A percentile compares a stretch with the other conserved stretches of the same genome.
phyloP scores from a whole-genome alignment of 2,888 invertebrate genomes.

The Andrena dorsata region DNA sequence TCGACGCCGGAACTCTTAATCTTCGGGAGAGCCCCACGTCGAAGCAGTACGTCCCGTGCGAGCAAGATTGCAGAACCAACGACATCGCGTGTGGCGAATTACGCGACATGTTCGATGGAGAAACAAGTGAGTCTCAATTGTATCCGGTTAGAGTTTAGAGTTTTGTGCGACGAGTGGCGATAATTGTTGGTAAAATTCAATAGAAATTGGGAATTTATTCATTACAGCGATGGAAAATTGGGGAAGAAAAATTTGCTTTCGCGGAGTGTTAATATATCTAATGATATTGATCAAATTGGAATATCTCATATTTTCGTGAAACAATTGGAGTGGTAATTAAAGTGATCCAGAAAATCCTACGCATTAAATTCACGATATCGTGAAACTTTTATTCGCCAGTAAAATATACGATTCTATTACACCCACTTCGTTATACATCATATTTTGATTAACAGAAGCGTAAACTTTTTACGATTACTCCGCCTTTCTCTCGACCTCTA shows the following conservation, averaged over 20 bases:
- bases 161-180: no score
- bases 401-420: no score
- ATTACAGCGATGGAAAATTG: no score
- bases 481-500: not conserved
- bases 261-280: no score
- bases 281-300: no score
- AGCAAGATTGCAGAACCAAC: slow-evolving; percentile 30
- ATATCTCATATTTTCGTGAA: no score
- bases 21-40: not conserved
- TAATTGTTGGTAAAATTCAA: no score
- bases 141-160: not conserved
- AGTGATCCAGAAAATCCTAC: not conserved
- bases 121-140: slow-evolving; percentile 9
- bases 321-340: not conserved
- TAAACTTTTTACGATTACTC: not conserved
- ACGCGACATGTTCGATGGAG: not conserved
- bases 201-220: no score
- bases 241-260: no score
- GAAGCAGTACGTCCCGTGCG: not conserved
- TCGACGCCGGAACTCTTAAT: not conserved
- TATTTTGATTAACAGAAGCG: not conserved
- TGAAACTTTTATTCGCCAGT: not conserved
- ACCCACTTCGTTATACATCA: not conserved
- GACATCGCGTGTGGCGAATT: slow-evolving; percentile 19
- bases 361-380: not conserved